Evolutionary conservation across 64 coral and sea anemone species (phyloP), one percentile per base, ranked within the genome.

Genomic region (Pachyseris speciosa): DNA sequence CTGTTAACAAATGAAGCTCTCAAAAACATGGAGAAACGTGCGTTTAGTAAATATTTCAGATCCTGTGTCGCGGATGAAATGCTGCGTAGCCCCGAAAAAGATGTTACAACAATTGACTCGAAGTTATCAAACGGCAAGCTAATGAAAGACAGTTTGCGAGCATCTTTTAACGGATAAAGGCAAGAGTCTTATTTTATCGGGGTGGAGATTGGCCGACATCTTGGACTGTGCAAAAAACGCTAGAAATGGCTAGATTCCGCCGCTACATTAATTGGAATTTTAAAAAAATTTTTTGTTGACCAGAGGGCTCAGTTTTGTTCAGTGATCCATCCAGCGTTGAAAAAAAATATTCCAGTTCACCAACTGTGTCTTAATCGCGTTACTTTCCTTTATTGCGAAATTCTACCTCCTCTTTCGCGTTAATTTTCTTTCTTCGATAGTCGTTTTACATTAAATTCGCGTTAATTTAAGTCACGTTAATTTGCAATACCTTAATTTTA

Each of bases 371-470:
- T 59, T 61, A 65, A 64, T 31, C 84, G 84, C 84, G 84, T 87
- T 87, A 87, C 69, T 87, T 87, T 87, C 84, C 64, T 87, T 87
- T 42, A 50, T 69, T 87, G 67, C 32, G 51, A 71, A 87, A 87
- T 87, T 70, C 45, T 69, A 69, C 38, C 39, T 45, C 84, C 49
- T 69, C 65, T 87, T 87, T 87, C 65, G 84, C 84, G 67, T 87
- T 87, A 50, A 69, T 87, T 87, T 87, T 68, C 64, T 87, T 87
- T 69, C n/a, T 72, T 87, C 51, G 66, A 33, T 69, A 72, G 84
- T 45, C 22, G 51, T 51, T 87, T 87, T 34, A 11, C 84, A 48
- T 87, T 69, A 39, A 48, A 72, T 33, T 87, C 84, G 84, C 64
- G 84, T 69, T 87, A 86, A 86, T 86, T 86, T 83, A 83, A 58